These are phyloP conservation scores for Phengaris arion DNA, from an alignment of 2,888 invertebrate species.

Conservation along the genomic window DNA sequence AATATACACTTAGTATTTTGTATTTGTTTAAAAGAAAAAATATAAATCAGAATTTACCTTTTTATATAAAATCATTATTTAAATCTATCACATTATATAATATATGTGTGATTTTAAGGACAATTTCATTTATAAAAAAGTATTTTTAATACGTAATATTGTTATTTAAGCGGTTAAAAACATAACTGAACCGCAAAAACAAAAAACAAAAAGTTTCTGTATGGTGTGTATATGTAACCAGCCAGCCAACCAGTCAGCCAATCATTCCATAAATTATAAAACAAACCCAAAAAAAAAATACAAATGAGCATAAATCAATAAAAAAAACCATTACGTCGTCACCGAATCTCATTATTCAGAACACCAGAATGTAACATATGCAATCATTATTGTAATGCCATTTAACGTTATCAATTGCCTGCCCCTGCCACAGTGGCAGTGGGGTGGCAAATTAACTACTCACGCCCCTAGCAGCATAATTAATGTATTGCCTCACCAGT, in stretches of 20 bases:
- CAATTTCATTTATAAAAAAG: too few relatives aligned
- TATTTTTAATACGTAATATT: too few relatives aligned
- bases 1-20: too few relatives aligned
- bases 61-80: too few relatives aligned
- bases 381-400: constrained; percentile 69
- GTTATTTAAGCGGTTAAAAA: too few relatives aligned
- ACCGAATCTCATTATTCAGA: constrained; percentile 40
- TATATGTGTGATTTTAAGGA: too few relatives aligned
- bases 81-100: too few relatives aligned
- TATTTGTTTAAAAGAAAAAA: too few relatives aligned
- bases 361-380: constrained; percentile 65
- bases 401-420: constrained; percentile 71
- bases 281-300: neutral
- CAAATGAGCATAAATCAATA: constrained; percentile 16
- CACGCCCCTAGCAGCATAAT: constrained; percentile 55
- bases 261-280: neutral
- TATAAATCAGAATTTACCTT: too few relatives aligned
- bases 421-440: constrained; percentile 36
- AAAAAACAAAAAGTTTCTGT: too few relatives aligned
- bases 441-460: constrained; percentile 64
- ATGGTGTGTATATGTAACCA: too few relatives aligned
- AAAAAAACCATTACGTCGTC: constrained; percentile 26
- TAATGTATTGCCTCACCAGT: constrained; percentile 19
- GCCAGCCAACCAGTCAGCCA: neutral
- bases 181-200: too few relatives aligned